Evolutionary conservation across 2,888 invertebrate species (phyloP).

Genomic region (Euzetes globulus): DNA sequence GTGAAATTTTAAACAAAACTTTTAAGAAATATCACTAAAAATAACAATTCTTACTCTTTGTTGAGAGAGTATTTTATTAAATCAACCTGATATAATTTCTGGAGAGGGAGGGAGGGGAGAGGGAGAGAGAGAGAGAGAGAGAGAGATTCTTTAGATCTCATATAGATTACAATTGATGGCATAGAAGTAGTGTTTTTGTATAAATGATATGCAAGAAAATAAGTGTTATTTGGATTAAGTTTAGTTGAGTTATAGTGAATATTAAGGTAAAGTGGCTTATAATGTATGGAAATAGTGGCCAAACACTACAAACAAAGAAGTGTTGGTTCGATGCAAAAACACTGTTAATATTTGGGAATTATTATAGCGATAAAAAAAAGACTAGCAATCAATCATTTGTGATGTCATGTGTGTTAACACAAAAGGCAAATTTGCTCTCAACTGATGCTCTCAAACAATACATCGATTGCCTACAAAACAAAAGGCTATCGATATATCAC

Average conservation of each 20-base stretch:
- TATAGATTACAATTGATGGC: background rate
- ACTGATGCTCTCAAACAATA: background rate
- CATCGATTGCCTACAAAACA: background rate
- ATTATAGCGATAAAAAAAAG: background rate
- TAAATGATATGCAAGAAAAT: constrained; percentile 8
- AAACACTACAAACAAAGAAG: background rate
- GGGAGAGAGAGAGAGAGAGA: background rate
- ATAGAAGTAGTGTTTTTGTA: background rate
- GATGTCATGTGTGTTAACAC: background rate
- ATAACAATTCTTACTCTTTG: background rate
- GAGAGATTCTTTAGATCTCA: background rate
- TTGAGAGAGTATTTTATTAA: background rate
- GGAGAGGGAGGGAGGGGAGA: no score
- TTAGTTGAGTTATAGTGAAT: background rate
- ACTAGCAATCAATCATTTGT: constrained; percentile 8
- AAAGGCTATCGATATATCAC: background rate
- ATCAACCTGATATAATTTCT: no score
- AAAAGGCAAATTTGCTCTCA: constrained; percentile 18
- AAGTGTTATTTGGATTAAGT: constrained; percentile 3
- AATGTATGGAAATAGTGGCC: background rate
- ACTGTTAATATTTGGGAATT: background rate
- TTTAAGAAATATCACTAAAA: no score
- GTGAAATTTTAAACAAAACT: background rate
- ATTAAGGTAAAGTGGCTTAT: background rate
- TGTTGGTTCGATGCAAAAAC: background rate